Percentiles rank a stretch among this genome's conserved stretches.
Evolutionary conservation across 2,113 vertebrate species (phyloP).

Genomic region (Varanus salvator): DNA sequence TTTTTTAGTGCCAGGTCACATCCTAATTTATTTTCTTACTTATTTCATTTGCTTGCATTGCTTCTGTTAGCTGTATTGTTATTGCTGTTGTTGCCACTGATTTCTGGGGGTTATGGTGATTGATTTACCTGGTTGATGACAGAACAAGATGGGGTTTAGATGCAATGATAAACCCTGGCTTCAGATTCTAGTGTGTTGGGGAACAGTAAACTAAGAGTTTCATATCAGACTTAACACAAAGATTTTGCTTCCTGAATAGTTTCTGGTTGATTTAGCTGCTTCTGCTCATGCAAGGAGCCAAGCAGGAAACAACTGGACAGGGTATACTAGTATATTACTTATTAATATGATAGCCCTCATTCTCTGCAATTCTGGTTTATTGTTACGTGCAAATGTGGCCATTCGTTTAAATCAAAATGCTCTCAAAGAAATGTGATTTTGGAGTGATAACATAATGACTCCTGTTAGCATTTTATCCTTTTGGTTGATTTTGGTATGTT

Average conservation of each 20-base stretch:
- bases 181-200: neutral
- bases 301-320: neutral
- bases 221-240: neutral
- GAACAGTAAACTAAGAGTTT: neutral
- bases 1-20: too few relatives aligned
- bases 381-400: neutral
- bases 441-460: constrained; percentile 44
- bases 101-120: too few relatives aligned
- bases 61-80: too few relatives aligned
- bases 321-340: neutral
- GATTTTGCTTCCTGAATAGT: neutral
- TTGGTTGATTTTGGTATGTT: constrained; percentile 40
- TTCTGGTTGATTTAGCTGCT: neutral
- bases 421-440: constrained; percentile 18
- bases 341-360: neutral
- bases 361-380: neutral
- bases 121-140: too few relatives aligned
- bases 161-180: neutral
- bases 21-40: too few relatives aligned
- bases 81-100: too few relatives aligned
- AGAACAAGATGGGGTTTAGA: too few relatives aligned
- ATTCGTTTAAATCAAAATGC: constrained; percentile 20
- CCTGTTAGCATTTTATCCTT: neutral
- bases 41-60: too few relatives aligned
- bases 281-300: neutral